Evolutionary conservation across 1,140 invertebrate species (phyloP).

Genomic region (Atta texana): DNA sequence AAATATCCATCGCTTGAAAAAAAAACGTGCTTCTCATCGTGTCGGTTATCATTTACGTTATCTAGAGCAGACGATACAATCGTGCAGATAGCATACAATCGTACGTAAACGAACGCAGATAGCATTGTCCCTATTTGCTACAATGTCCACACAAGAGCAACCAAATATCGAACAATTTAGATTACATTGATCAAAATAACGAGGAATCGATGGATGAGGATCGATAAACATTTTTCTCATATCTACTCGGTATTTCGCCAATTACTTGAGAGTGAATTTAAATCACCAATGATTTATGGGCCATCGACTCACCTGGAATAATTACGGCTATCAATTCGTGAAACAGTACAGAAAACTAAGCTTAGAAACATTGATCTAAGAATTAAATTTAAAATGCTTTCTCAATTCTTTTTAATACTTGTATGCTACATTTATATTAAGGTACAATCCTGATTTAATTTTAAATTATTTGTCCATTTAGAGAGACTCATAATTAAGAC

Average conservation of each 20-base stretch:
- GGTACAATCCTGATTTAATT: neutral
- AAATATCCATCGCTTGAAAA: neutral
- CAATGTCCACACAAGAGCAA: constrained; percentile 7
- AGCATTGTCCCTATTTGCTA: constrained; percentile 20
- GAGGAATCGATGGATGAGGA: constrained; percentile 12
- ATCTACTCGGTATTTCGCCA: constrained; percentile 32
- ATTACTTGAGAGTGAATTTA: constrained; percentile 37
- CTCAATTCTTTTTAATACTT: neutral
- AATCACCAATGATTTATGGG: constrained; percentile 43
- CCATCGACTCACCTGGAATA: constrained; percentile 9
- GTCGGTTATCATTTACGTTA: neutral
- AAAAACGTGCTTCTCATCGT: neutral
- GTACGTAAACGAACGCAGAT: constrained; percentile 36
- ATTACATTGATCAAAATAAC: constrained; percentile 35
- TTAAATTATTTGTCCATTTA: neutral
- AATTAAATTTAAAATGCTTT: constrained; percentile 17
- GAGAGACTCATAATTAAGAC: neutral
- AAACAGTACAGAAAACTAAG: neutral
- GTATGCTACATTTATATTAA: neutral
- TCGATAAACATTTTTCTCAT: neutral
- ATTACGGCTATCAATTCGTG: constrained; percentile 24
- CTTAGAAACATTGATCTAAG: neutral
- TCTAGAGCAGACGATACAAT: neutral
- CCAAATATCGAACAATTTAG: constrained; percentile 62
- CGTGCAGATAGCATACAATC: constrained; percentile 11